phyloP scores from a whole-genome alignment of 2,113 vertebrate species.

The Prochilodus magdalenae region DNA sequence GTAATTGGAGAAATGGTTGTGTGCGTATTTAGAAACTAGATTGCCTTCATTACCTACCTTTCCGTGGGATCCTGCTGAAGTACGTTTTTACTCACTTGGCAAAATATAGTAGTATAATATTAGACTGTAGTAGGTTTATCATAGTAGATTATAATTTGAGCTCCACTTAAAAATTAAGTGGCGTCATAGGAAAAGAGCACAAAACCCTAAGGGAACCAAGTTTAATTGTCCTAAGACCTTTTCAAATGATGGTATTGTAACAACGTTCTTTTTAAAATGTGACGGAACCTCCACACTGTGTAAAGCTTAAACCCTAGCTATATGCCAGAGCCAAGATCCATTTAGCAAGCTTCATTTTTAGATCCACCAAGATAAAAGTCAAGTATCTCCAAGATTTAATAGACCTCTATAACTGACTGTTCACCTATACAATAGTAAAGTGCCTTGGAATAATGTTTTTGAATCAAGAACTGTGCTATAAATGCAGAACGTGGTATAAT shows the following conservation, averaged over 20 bases:
- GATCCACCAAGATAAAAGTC: too few species aligned
- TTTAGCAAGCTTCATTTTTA: too few species aligned
- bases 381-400: neutral
- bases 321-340: too few species aligned
- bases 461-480: neutral
- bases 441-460: neutral
- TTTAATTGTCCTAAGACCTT: too few species aligned
- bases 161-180: too few species aligned
- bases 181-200: too few species aligned
- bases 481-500: neutral
- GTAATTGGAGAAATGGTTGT: slow-evolving; percentile 8
- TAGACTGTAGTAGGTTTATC: neutral
- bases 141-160: neutral
- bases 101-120: neutral
- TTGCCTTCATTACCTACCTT: slow-evolving; percentile 21
- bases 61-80: slow-evolving; percentile 18
- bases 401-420: neutral
- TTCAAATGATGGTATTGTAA: too few species aligned
- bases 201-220: too few species aligned
- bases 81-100: neutral
- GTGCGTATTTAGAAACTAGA: slow-evolving; percentile 43
- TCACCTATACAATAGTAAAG: neutral
- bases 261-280: too few species aligned
- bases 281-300: too few species aligned
- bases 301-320: too few species aligned